Conservation (phyloP, 2,113 vertebrate species). For the Eurystomus gularis region DNA sequence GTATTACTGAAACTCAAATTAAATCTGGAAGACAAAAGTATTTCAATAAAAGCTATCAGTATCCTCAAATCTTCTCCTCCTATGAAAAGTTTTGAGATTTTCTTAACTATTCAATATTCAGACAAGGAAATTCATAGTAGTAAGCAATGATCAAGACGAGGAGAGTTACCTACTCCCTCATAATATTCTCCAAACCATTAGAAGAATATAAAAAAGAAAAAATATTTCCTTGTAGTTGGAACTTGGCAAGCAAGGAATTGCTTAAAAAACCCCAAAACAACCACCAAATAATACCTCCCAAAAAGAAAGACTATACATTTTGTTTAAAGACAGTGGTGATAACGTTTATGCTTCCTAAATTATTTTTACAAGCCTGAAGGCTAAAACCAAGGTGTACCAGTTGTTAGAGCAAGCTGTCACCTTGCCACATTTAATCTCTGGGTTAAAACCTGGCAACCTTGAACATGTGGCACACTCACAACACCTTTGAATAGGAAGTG, state of each 20-base stretch:
- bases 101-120: background rate
- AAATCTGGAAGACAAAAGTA: background rate
- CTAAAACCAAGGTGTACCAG: background rate
- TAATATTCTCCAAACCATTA: background rate
- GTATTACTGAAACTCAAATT: background rate
- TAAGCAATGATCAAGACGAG: background rate
- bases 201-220: background rate
- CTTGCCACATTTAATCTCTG: background rate
- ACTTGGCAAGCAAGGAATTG: background rate
- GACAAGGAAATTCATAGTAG: background rate
- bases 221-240: background rate
- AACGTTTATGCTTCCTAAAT: background rate
- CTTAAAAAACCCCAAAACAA: background rate
- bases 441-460: background rate
- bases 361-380: background rate
- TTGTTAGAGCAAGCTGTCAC: background rate
- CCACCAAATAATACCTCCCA: background rate
- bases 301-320: background rate
- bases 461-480: background rate
- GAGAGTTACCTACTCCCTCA: rapidly evolving
- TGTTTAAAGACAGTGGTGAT: background rate
- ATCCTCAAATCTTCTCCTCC: background rate
- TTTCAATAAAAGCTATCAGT: background rate
- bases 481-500: background rate
- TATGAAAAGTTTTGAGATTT: background rate